Percentiles rank a stretch among this genome's conserved stretches.
These are phyloP conservation scores for Cyanocitta stelleri DNA, from an alignment of 2,113 vertebrate species.

Conservation along the genomic window DNA sequence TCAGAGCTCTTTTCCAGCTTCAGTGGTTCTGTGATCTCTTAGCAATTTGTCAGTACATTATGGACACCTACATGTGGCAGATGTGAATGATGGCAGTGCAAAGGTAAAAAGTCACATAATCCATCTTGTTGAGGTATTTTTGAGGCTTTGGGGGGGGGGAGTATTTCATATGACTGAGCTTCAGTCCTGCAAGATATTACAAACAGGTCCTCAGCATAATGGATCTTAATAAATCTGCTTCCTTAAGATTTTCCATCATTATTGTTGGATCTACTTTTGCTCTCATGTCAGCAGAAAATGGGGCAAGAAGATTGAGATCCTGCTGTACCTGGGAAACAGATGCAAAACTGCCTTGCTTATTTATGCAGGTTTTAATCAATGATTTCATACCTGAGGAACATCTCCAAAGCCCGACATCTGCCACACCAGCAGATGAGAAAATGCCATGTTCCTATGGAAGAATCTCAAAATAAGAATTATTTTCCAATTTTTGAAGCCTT, in stretches of 20 bases:
- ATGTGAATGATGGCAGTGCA: not conserved
- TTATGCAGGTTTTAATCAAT: not conserved
- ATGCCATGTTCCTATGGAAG: not conserved
- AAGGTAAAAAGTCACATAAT: not conserved
- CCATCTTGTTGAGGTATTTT: not conserved
- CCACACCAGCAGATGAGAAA: not conserved
- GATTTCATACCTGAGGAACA: not conserved
- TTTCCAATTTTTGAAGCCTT: not conserved
- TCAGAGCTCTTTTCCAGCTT: not conserved
- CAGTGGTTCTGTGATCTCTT: not conserved
- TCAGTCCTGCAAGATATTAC: not conserved
- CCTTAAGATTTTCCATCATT: conserved; percentile 46
- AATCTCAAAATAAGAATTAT: not conserved
- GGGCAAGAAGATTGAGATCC: conserved; percentile 33
- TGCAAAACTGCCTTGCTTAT: not conserved
- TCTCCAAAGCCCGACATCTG: not conserved
- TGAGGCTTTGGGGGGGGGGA: not conserved
- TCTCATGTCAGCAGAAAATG: conserved; percentile 39
- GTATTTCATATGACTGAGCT: not conserved
- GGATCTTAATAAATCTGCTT: conserved; percentile 44
- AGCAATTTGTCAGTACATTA: not conserved
- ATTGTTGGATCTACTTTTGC: conserved; percentile 36
- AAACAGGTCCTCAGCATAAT: not conserved
- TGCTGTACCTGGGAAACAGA: not conserved
- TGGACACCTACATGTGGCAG: not conserved